Percentiles rank a stretch among this genome's conserved stretches.
These are phyloP conservation scores for Morinoia aosen DNA, from an alignment of 2,888 invertebrate species.

Conservation along the genomic window DNA sequence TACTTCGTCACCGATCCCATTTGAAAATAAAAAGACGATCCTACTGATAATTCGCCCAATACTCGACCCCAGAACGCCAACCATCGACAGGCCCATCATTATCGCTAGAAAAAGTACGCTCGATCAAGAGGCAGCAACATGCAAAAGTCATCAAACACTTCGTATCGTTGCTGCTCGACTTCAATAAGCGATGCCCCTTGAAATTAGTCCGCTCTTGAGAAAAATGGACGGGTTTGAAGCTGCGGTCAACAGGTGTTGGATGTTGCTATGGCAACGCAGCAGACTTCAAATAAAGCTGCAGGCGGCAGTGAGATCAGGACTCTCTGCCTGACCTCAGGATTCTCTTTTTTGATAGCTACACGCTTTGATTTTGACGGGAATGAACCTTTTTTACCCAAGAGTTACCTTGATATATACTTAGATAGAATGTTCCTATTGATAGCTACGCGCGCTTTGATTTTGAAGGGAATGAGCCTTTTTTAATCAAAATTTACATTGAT, in stretches of 20 bases:
- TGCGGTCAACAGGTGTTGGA: conserved; percentile 8
- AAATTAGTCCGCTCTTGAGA: neutral
- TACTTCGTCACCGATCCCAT: neutral
- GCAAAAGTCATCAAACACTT: neutral
- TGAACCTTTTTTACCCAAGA: neutral
- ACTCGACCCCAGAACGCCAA: neutral
- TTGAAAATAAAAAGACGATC: neutral
- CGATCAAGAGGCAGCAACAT: neutral
- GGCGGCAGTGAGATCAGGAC: neutral
- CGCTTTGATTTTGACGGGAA: neutral
- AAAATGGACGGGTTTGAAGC: neutral
- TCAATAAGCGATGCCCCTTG: neutral
- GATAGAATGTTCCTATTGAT: neutral
- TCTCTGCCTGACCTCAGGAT: neutral
- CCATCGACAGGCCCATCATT: neutral
- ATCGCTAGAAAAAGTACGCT: neutral
- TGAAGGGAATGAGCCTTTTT: neutral
- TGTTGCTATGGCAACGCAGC: neutral
- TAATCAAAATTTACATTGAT: neutral
- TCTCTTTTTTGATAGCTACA: neutral
- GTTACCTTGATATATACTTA: neutral
- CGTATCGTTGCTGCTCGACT: neutral
- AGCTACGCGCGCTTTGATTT: neutral
- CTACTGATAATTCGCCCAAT: neutral
- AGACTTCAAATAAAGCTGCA: neutral